Percentiles rank a stretch among this genome's conserved stretches.
These are phyloP conservation scores for Drosophila neonasuta DNA, from an alignment of 2,888 invertebrate species.

Conservation along the genomic window DNA sequence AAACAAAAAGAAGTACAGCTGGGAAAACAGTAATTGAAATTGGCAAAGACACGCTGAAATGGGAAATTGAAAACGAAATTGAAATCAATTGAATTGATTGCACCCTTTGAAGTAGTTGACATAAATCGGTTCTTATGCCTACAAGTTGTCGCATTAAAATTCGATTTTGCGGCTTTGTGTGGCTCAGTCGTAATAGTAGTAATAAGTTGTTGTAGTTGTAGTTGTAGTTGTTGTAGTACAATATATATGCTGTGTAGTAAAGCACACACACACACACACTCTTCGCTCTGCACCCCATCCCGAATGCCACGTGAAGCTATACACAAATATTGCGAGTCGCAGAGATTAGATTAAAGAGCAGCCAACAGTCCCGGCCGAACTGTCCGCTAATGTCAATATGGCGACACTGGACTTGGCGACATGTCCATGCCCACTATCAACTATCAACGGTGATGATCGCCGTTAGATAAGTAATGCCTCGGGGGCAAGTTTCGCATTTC, in stretches of 20 bases:
- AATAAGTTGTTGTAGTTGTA: background rate
- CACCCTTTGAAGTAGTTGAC: conserved; percentile 31
- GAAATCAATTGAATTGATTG: conserved; percentile 41
- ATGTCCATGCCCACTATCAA: conserved; percentile 46
- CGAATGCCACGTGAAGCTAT: conserved; percentile 67
- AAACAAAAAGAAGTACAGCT: conserved; percentile 1
- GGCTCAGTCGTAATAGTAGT: conserved; percentile 5
- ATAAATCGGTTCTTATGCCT: conserved; percentile 35
- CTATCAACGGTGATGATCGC: conserved; percentile 50
- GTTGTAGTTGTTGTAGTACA: background rate
- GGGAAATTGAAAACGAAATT: conserved; percentile 14
- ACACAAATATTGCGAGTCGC: conserved; percentile 39
- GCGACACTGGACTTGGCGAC: conserved; percentile 48
- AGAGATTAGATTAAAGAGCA: conserved; percentile 51
- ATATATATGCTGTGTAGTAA: too few relatives aligned
- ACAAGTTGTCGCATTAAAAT: conserved; percentile 44
- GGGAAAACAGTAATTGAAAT: conserved; percentile 2
- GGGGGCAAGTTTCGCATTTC: conserved; percentile 41
- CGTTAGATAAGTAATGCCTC: conserved; percentile 46
- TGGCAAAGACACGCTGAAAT: background rate
- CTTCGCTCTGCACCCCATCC: background rate
- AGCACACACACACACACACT: too few relatives aligned
- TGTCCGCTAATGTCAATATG: conserved; percentile 52
- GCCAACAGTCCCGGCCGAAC: conserved; percentile 24
- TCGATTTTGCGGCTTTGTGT: conserved; percentile 28